Evolutionary conservation across 2,113 vertebrate species (phyloP).

Genomic region (Castor canadensis): DNA sequence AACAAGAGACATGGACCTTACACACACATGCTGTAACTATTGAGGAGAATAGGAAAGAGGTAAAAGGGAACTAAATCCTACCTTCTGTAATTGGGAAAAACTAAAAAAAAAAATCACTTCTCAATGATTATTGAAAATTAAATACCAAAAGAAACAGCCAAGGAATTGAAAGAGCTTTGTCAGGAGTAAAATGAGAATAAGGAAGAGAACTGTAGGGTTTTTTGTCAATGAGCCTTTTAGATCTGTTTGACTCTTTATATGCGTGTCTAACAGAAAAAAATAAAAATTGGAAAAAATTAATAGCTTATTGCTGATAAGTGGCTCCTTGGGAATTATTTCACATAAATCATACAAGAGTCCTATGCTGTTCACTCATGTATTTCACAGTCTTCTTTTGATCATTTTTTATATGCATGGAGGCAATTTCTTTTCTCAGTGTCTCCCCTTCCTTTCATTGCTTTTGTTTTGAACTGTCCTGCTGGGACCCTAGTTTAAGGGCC

Average conservation of each 20-base stretch:
- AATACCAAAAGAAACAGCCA: neutral
- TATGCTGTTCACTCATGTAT: neutral
- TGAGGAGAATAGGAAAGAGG: neutral
- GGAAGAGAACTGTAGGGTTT: neutral
- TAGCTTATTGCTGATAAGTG: neutral
- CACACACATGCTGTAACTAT: neutral
- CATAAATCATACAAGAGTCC: neutral
- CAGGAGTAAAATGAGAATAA: neutral
- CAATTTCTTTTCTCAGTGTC: neutral
- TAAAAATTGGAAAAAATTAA: neutral
- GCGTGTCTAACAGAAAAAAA: neutral
- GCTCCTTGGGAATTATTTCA: neutral
- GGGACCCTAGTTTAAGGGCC: neutral
- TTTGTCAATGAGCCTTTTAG: neutral
- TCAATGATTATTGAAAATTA: neutral
- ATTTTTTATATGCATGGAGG: neutral
- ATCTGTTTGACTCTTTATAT: constrained; percentile 3
- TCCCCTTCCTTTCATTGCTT: neutral
- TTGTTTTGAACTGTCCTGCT: neutral
- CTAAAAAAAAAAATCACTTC: neutral
- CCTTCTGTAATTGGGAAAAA: neutral
- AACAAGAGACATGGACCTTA: neutral
- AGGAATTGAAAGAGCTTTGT: neutral
- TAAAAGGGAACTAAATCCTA: neutral
- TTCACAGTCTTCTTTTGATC: neutral